phyloP scores from a whole-genome alignment of 1,140 invertebrate species.

The Plutomurus gul region DNA sequence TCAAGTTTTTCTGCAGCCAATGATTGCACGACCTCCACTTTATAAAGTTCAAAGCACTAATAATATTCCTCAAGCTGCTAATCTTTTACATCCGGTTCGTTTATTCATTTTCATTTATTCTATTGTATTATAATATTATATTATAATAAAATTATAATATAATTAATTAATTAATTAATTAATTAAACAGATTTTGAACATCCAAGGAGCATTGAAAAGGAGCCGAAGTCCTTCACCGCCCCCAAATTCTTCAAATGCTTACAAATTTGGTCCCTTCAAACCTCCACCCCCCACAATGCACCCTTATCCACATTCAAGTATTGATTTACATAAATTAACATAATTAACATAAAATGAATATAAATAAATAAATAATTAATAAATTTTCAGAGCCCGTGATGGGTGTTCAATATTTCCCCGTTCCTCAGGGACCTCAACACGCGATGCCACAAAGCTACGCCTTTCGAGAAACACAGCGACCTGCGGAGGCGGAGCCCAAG shows the following conservation, averaged over 20 bases:
- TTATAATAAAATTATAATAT: background rate
- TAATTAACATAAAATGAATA: background rate
- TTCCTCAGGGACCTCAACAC: conserved; percentile 8
- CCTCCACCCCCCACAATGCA: conserved; percentile 52
- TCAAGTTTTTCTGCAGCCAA: conserved; percentile 54
- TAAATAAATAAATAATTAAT: background rate
- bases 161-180: background rate
- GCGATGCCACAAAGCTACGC: background rate
- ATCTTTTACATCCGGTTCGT: conserved; percentile 58
- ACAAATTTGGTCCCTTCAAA: conserved; percentile 53
- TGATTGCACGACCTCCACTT: conserved; percentile 50
- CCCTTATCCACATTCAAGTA: conserved; percentile 45
- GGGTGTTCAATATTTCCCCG: conserved; percentile 33
- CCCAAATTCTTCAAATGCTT: conserved; percentile 55
- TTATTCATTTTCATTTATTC: conserved; percentile 31
- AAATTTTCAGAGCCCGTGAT: conserved; percentile 21
- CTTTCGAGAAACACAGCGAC: conserved; percentile 24
- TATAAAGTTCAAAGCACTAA: conserved; percentile 47
- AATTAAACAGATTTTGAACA: conserved; percentile 33
- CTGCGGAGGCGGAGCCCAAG: conserved; percentile 8
- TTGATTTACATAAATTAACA: background rate
- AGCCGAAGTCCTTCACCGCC: conserved; percentile 70
- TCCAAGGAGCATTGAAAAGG: conserved; percentile 66
- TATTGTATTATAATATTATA: conserved; percentile 17
- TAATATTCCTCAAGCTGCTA: background rate